Base-by-base conservation (phyloP, 2,797 vertebrate species). In the Huso huso region DNA sequence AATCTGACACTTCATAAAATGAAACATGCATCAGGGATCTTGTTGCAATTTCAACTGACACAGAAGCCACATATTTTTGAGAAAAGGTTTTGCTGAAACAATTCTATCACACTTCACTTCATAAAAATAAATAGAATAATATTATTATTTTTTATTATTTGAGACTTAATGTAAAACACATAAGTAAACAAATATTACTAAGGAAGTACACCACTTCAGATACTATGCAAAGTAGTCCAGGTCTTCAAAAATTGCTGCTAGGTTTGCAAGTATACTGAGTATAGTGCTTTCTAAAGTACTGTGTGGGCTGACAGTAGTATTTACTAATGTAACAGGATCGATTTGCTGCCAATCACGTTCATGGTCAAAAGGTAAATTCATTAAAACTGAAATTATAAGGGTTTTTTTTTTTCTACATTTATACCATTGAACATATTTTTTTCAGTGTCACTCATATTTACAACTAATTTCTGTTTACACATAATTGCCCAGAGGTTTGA, bases 321-420 rank as follows among this genome's bases (percentile, higher is more conserved):
- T 79, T 81, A 79, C 76, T 74, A 67, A 75, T 67, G 73, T 63
- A 75, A 65, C 55, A 72, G 69, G 63, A 70, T 61, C 53, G 66
- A 67, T 70, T 67, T 68, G 48, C 72, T 64, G 66, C 65, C 71
- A 68, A 69, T 62, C 49, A 66, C 74, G 72, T 70, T 70, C 77
- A 76, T 77, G 68, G 59, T 53, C 64, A 67, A 77, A 84, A 86
- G 75, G 71, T 79, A 84, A 81, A 84, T 85, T 84, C 83, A 81
- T 85, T 79, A 81, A 76, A 71, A 69, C 65, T 6, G 63, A 77
- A 75, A 73, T 18, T 18, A 1, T 18, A 18, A 18, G 15, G 15
- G 15, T 75, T 69, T 78, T 81, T 77, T 70, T 69, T 55, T n/a
- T 55, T 7, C 62, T 15, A n/a, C 50, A 67, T 49, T 61, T 71